Percentiles rank a stretch among this genome's conserved stretches.
These are phyloP conservation scores for Papilio protenor DNA, from an alignment of 2,888 invertebrate genomes.

Conservation along the genomic window DNA sequence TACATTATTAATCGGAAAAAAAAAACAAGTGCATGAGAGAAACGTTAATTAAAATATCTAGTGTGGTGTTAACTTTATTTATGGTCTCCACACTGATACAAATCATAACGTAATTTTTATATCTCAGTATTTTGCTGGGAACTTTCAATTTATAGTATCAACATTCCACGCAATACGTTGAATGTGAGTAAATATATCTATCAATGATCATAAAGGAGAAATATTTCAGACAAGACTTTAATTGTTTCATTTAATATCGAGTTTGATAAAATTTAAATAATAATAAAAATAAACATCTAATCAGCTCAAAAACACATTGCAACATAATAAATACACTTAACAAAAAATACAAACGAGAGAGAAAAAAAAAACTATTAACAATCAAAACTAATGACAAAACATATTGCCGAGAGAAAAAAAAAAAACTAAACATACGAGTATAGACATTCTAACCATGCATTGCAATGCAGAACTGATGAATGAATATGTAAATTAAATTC, in stretches of 20 bases:
- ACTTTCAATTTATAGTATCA: conserved; percentile 17
- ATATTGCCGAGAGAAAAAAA: too few relatives aligned
- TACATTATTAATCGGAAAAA: conserved; percentile 60
- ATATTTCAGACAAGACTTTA: neutral
- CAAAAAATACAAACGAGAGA: too few relatives aligned
- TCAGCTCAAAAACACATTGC: too few relatives aligned
- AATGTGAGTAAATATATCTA: neutral
- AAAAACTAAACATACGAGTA: too few relatives aligned
- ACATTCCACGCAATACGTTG: neutral
- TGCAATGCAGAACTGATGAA: too few relatives aligned
- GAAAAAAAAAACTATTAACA: too few relatives aligned
- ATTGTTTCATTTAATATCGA: neutral
- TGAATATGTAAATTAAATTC: neutral
- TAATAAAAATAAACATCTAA: too few relatives aligned
- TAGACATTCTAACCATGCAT: too few relatives aligned
- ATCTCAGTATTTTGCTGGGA: conserved; percentile 3
- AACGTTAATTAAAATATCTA: conserved; percentile 67
- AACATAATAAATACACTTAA: too few relatives aligned
- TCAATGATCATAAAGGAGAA: neutral
- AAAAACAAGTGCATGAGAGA: conserved; percentile 62
- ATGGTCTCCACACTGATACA: conserved; percentile 33
- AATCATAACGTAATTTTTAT: conserved; percentile 36
- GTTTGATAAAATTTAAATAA: neutral
- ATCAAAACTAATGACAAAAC: too few relatives aligned
- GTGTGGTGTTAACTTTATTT: conserved; percentile 43